These are phyloP conservation scores for Elachura formosa DNA, from an alignment of 2,113 vertebrate genomes.

Conservation along the genomic window DNA sequence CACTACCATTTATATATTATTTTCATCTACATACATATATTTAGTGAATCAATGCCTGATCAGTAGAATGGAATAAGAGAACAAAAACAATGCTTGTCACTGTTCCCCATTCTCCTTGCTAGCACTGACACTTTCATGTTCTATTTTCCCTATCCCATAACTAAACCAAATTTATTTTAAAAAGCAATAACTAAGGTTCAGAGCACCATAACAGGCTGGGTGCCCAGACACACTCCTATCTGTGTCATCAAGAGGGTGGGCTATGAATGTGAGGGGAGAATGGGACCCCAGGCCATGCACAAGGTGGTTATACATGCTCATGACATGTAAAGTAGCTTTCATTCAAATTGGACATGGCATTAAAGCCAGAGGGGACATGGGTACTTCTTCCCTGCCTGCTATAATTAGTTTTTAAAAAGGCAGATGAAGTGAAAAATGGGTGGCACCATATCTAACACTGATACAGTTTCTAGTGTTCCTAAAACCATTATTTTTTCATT, in stretches of 20 bases:
- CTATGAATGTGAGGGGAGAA: neutral
- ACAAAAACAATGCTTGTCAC: neutral
- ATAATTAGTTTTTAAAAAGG: neutral
- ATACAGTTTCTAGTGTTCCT: neutral
- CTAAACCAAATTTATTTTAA: neutral
- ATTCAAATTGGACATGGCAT: neutral
- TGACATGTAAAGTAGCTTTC: neutral
- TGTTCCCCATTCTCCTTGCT: neutral
- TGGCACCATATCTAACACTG: neutral
- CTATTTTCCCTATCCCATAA: neutral
- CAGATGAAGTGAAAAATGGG: neutral
- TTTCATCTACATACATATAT: neutral
- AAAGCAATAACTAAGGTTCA: neutral
- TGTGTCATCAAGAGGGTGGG: neutral
- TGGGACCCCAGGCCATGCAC: neutral
- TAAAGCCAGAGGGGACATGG: neutral
- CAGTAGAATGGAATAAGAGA: neutral
- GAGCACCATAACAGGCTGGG: neutral
- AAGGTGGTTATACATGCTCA: neutral
- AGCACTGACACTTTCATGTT: neutral
- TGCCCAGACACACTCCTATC: neutral
- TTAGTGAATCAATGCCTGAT: neutral
- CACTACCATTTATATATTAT: neutral
- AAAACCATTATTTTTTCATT: neutral
- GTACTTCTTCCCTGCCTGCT: neutral